Base-by-base conservation (phyloP, 30 jellyfish, hydroid and myxozoan species). In the Phacellophora camtschatica region DNA sequence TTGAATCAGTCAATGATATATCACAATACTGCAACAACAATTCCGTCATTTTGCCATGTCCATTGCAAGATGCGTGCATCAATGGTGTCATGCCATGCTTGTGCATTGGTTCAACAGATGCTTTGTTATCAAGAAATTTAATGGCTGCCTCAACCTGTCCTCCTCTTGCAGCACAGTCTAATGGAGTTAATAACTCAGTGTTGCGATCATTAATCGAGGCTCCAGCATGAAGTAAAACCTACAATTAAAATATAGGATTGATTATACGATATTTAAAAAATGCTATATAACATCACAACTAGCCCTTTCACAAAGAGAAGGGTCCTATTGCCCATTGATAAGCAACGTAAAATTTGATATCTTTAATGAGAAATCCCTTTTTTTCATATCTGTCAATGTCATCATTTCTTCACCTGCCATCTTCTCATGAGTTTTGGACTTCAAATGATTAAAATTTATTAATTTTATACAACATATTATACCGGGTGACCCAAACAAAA, bases 141-240 rank as follows among this genome's bases (percentile, higher is more conserved):
- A 67, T 77, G 2, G 88, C 98, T 13, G 96, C 88, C 27, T 58
- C 96, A 12, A 77, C 69, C 43, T 90, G 90, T n/a, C 98, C 98
- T 8, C 39, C 23, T 43, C 78, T 51, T 18, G 96, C 95, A 35
- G 98, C 96, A 51, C 95, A 84, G 64, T 77, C 98, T 56, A 90
- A 33, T 34, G 98, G 98, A 0, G 98, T 90, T 50, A 77, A 32
- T 2, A 63, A 64, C 25, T 55, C 78, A 20, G 96, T 80, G 84
- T 90, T 90, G 42, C 93, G 74, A 48, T 90, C 98, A 54, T 90
- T 90, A n/a, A 90, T 82, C 16, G 87, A 59, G 2, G 98, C 98
- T 1, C 98, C 98, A 42, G 85, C 54, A 15, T 84, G 81, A 58
- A 90, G 39, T 11, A 90, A 66, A 16, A 62, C 76, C 76, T 75